Base-by-base conservation (phyloP, 2,888 invertebrate genomes). In the Nowickia ferox region DNA sequence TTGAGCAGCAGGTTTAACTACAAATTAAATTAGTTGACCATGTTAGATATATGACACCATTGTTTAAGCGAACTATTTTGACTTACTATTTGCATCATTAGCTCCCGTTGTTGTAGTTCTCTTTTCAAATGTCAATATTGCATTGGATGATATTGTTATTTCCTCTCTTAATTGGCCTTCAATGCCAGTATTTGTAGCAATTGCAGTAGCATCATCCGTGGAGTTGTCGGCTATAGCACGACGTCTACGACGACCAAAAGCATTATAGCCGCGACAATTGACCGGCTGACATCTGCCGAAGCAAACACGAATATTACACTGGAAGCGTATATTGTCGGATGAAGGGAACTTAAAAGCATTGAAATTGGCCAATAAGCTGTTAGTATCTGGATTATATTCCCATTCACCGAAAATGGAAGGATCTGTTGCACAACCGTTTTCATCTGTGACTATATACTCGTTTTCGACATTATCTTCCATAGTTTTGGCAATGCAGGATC, bases 331-430 rank as follows among this genome's bases (percentile, higher is more conserved):
- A 90, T 97, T 98, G 90, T 98, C 98, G 90, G 97, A 97, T 89
- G 97, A 97, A 0, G 98, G 98, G 95, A 98, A 98, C 92, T 98
- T 98, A 93, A 98, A 98, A 4, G 98, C 98, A 92, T 97, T 97
- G 93, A 98, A 98, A 89, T 96, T 96, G 87, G 98, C 98, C 91
- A 96, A 94, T 74, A 98, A 93, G 22, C 97, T 96, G 91, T 97
- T 97, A 71, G 96, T 96, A 85, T 97, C 97, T 22, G 96, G 95
- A 91, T 97, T 97, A 90, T 97, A 96, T 88, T 97, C 96, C 98
- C 98, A 98, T 92, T 98, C 98, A 53, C 97, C 97, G 90, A 98
- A 98, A 90, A 98, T 97, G 55, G 96, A 96, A 38, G 97, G 96
- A 93, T 98, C 98, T 0, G 97, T 97, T 55, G 98, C 97, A 91